Base-by-base conservation (phyloP, 2,113 vertebrate genomes). In the Acrocephalus kingi region DNA sequence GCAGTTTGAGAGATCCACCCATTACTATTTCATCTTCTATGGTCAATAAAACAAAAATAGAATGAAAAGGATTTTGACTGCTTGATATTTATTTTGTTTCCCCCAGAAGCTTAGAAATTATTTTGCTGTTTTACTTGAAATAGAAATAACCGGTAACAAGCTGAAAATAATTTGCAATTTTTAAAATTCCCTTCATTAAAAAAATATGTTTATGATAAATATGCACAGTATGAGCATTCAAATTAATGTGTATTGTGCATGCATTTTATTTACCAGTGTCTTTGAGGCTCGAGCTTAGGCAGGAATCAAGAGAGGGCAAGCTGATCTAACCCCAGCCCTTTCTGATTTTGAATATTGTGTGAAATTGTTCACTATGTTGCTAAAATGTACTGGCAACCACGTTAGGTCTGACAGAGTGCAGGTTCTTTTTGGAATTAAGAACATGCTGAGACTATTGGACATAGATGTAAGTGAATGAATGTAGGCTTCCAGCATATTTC, bases 351-450 rank as follows among this genome's bases (percentile, higher is more conserved):
- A 95, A 80, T 93, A 85, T 45, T 46, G 46, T 75, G 78, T 91
- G 88, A 89, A 89, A 59, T 73, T 69, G 51, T 69, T 93, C 55
- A 76, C 35, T 46, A 20, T 76, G 43, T 48, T 90, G 85, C 72
- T 95, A 83, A 93, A 94, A 94, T 92, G 75, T 93, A 62, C 79
- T 93, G 94, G 76, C 67, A 95, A 48, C 51, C 68, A 89, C 16
- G 2, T 67, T 83, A 88, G 59, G 48, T 83, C 76, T 86, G 90
- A 90, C 79, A 77, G 85, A 86, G 59, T 73, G 45, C 90, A 93
- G 80, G 76, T 84, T 90, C 58, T 63, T 90, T 88, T 77, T 48
- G 61, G 68, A 88, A 69, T 93, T 73, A 80, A 77, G 83, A 88
- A 88, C 43, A 39, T 28, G 22, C 37, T 91, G 67, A 80, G n/a